Base-by-base conservation (phyloP, 1,140 invertebrate species). In the Pseudomyrmex gracilis region DNA sequence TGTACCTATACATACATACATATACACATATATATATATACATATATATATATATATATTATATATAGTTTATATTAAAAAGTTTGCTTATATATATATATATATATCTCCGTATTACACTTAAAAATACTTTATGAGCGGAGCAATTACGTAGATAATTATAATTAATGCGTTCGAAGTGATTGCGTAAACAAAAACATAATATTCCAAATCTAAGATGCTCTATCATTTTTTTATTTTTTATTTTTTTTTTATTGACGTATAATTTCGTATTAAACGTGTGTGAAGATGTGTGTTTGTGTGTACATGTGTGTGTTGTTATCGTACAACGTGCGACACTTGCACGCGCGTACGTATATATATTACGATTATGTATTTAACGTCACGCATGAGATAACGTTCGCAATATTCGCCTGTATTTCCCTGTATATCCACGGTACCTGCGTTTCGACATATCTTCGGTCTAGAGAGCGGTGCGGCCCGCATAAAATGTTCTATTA, bases 381-480 rank as follows among this genome's bases (percentile, higher is more conserved):
- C 24, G 22, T 17, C 34, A 74, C 15, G 45, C 12, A 4, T 24
- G 13, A 60, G 15, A 34, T 87, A 80, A 55, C 51, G 43, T 43
- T 55, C 58, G 57, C 22, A 43, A 43, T 58, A 71, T 20, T 82
- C 67, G n/a, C 63, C 34, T 51, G 47, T 49, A 47, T 71, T 80
- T 77, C 73, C 57, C 73, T 53, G 12, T 58, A 61, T 84, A 74
- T 87, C 82, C 71, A 89, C 53, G 60, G 87, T 88, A 89, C 82
- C 88, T 89, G 82, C 58, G 82, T 85, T 88, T 51, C 64, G 13
- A 89, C 87, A 89, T 89, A 88, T 89, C 85, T 83, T 68, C 58
- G 82, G 82, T 73, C 53, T 86, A 89, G 34, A 34, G 24, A 24
- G 34, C 5, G 85, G 47, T 82, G 76, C 82, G 88, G 74, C 43